Base-by-base conservation (phyloP, 1,140 invertebrate genomes). In the Cydia splendana region DNA sequence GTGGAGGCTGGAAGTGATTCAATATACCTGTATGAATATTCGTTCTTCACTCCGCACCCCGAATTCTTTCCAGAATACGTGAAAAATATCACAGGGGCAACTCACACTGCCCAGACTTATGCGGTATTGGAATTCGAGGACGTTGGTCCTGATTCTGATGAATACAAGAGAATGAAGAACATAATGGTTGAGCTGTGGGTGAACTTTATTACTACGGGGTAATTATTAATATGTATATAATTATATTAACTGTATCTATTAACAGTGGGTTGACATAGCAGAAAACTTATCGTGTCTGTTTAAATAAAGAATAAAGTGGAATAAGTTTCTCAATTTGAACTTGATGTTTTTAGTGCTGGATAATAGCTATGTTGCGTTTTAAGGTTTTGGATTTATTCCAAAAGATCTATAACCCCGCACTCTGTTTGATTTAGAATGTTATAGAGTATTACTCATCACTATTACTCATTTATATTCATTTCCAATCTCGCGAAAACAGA, bases 191-290 rank as follows among this genome's bases (percentile, higher is more conserved):
- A 69, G 10, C 15, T 69, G 4, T 69, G 65, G 65, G 28, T 69
- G 13, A 69, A 69, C 18, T 69, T 69, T 38, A 69, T 69, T n/a
- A 69, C 65, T 34, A 69, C 65, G 9, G 65, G 65, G 65, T 69
- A 34, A 69, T 30, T 30, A 30, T 30, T 30, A 30, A 30, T 30
- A 30, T 30, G 65, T 62, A n/a, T 38, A 38, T 7, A 38, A 7
- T 38, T 38, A 38, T 38, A 38, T 38, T 38, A 38, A 30, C 34
- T 38, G 30, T 5, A 34, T 34, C 3, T 6, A 4, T 6, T 34
- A 34, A 34, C 24, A 24, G 30, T 34, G 30, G 30, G 30, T 34
- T 34, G 30, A 34, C 30, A 6, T 5, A 34, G 30, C 30, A 34
- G 30, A 34, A 5, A 34, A 5, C 30, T 34, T 34, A 34, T 34